Evolutionary conservation across 2,888 invertebrate species (phyloP).

Genomic region (Agriopis aurantiaria): DNA sequence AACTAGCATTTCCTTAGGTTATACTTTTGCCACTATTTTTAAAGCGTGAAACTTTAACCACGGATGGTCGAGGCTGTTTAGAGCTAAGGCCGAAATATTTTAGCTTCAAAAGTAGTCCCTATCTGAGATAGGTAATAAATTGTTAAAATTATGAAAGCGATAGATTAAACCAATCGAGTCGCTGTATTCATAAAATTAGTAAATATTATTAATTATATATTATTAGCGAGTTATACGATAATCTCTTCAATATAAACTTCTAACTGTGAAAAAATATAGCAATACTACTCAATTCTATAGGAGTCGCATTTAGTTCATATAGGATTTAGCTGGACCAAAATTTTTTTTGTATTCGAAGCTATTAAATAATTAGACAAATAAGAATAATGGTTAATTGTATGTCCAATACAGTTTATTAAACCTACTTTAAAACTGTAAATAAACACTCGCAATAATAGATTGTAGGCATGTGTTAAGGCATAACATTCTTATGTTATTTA

Average conservation of each 20-base stretch:
- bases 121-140: slow-evolving; percentile 51
- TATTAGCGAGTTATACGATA: slow-evolving; percentile 58
- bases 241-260: slow-evolving; percentile 64
- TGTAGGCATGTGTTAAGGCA: slow-evolving; percentile 68
- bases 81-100: slow-evolving; percentile 40
- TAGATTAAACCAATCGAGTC: slow-evolving; percentile 51
- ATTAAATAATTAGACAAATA: slow-evolving; percentile 65
- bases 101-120: slow-evolving; percentile 48
- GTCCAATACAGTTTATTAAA: slow-evolving; percentile 66
- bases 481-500: slow-evolving; percentile 78
- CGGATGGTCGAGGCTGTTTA: slow-evolving; percentile 46
- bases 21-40: slow-evolving; percentile 39
- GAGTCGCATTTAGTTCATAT: slow-evolving; percentile 78
- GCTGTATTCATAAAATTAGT: slow-evolving; percentile 58
- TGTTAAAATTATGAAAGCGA: slow-evolving; percentile 51
- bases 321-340: slow-evolving; percentile 86
- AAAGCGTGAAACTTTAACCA: slow-evolving; percentile 30
- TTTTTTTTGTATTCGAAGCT: slow-evolving; percentile 77
- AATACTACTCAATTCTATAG: slow-evolving; percentile 76
- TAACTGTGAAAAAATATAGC: slow-evolving; percentile 65
- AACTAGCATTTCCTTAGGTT: slow-evolving; percentile 43
- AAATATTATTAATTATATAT: slow-evolving; percentile 54
- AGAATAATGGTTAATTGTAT: slow-evolving; percentile 73
- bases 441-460: slow-evolving; percentile 81
- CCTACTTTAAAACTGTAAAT: slow-evolving; percentile 68